phyloP scores from a whole-genome alignment of 2,113 vertebrate species.

The Tenrec ecaudatus region DNA sequence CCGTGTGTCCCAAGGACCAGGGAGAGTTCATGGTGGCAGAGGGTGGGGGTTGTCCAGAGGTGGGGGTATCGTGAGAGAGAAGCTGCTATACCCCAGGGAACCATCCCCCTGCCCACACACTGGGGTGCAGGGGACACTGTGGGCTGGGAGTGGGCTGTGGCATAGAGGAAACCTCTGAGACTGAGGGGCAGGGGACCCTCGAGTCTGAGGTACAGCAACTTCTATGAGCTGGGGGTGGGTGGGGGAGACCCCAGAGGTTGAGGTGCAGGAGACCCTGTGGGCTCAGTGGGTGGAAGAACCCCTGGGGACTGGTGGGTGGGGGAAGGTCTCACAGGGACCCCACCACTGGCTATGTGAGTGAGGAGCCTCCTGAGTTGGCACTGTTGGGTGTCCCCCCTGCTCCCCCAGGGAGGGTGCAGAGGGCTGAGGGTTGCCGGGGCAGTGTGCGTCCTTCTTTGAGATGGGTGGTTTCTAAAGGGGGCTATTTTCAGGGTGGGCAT shows the following conservation, averaged over 20 bases:
- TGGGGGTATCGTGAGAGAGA: neutral
- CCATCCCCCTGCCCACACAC: neutral
- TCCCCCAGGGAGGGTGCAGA: neutral
- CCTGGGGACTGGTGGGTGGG: no score
- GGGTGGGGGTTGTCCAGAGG: no score
- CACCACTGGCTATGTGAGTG: no score
- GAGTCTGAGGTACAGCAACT: no score
- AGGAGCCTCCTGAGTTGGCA: neutral
- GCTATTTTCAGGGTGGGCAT: no score
- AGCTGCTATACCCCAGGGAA: no score
- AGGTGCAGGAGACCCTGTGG: neutral
- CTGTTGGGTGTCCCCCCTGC: neutral
- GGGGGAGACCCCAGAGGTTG: neutral
- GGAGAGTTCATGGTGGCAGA: no score
- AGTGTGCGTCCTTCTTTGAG: neutral
- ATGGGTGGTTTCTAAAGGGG: slow-evolving; percentile 44
- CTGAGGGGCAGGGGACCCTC: neutral
- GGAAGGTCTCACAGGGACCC: no score
- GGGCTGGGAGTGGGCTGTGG: neutral
- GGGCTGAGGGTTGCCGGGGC: neutral
- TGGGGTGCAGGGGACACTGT: neutral
- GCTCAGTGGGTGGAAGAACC: no score
- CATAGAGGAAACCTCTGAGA: neutral
- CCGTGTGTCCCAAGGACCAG: no score
- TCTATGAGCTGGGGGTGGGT: no score